A percentile compares a stretch with the other conserved stretches of the same genome.
Conservation (phyloP, 2,797 vertebrate genomes). For the Chaetodon trifasciatus region DNA sequence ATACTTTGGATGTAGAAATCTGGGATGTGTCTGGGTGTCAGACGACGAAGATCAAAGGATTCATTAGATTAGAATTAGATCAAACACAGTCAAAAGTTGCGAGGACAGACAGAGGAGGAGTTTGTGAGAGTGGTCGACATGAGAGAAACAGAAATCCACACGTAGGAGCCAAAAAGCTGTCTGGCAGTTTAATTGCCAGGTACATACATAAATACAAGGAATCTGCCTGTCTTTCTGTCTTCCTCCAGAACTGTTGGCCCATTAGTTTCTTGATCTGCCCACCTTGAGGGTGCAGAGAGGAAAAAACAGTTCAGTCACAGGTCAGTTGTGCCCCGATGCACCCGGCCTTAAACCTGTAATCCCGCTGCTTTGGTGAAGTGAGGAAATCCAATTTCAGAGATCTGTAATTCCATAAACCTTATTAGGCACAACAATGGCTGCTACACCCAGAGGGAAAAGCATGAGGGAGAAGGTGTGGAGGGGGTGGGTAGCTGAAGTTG, state of each 20-base stretch:
- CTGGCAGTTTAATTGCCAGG: constrained; percentile 61
- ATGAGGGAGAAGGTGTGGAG: not conserved
- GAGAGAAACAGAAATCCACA: constrained; percentile 55
- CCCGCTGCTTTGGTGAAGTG: constrained; percentile 75
- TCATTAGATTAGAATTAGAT: constrained; percentile 76
- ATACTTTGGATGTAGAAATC: constrained; percentile 67
- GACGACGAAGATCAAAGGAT: constrained; percentile 74
- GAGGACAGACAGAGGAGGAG: constrained; percentile 60
- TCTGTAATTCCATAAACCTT: constrained; percentile 85
- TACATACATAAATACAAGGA: constrained; percentile 33
- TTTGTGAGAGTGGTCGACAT: constrained; percentile 49
- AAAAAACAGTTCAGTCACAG: constrained; percentile 70
- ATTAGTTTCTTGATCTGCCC: constrained; percentile 44
- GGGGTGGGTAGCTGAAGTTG: constrained; percentile 37
- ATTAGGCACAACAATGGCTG: constrained; percentile 79
- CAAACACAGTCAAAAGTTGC: constrained; percentile 71
- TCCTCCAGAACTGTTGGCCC: constrained; percentile 25
- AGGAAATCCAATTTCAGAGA: constrained; percentile 86
- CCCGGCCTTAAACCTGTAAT: constrained; percentile 71
- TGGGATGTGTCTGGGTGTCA: constrained; percentile 67
- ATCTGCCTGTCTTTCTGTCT: constrained; percentile 19
- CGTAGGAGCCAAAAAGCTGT: constrained; percentile 38
- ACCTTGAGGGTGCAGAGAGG: constrained; percentile 48
- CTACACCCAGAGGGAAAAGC: constrained; percentile 67
- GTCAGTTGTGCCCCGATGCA: constrained; percentile 63